Evolutionary conservation across 2,797 vertebrate genomes (phyloP), one percentile per base, ranked within the genome.

Genomic region (Bufotes viridis): DNA sequence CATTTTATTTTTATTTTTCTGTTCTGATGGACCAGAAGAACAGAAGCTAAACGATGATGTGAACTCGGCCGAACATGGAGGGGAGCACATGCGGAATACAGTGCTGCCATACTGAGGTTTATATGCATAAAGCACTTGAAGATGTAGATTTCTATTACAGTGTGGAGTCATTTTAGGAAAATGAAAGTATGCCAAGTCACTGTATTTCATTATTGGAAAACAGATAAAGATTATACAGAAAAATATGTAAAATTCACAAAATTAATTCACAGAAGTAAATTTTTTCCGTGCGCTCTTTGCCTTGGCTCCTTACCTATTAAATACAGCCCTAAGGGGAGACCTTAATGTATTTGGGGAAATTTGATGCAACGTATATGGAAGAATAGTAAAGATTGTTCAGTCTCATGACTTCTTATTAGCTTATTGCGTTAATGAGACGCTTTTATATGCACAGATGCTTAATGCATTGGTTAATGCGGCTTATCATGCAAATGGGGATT

Each of bases 401-500:
- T 78, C 49, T 78, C 74, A 53, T 78, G 74, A 24, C 74, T 78
- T 78, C 74, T 53, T 78, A 78, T 53, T 51, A 78, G 42, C 74
- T 76, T 53, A 78, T 78, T 78, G 74, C 5, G 51, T 55, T 78
- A 78, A 78, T 78, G 74, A 78, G 74, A 55, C 55, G 51, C 22
- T 53, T 78, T 78, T 78, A 78, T 55, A 78, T 78, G 74, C 74
- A 78, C 74, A 78, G 74, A 78, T 78, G 74, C 74, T 78, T 78
- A 78, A 78, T 78, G 74, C 51, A 24, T 53, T 78, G 74, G 74
- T 24, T 78, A 78, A 78, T 78, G 74, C 22, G 74, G 74, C 74
- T 78, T 78, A 53, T 78, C 74, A 53, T 78, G 74, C 49, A 55
- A 78, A 78, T 55, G 74, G 74, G 51, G 74, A 55, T 55, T 78